Conservation (phyloP, 2,888 invertebrate genomes). For the Conistra vaccinii region DNA sequence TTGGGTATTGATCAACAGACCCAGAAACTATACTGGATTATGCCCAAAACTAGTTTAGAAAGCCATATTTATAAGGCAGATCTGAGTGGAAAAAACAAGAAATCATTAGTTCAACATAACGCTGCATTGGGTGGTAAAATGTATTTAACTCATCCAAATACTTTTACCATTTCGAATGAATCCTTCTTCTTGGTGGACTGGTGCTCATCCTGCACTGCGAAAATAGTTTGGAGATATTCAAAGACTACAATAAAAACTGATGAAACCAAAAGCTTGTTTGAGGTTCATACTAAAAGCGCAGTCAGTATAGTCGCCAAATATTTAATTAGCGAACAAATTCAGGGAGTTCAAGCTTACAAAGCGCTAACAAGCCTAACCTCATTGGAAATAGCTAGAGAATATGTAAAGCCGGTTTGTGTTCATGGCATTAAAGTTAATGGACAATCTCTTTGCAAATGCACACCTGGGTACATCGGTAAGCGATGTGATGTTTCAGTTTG, state of each 20-base stretch:
- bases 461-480: too few species aligned
- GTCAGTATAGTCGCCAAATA: background rate
- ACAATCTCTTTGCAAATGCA: background rate
- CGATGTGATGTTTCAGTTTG: too few species aligned
- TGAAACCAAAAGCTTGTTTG: rapidly evolving
- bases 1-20: background rate
- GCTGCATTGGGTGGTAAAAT: rapidly evolving
- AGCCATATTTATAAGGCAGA: background rate
- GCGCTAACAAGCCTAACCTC: background rate
- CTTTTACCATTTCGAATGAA: background rate
- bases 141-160: background rate
- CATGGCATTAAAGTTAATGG: slow-evolving; percentile 8
- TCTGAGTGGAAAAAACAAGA: background rate
- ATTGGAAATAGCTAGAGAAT: background rate
- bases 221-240: rapidly evolving
- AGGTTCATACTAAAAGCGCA: background rate
- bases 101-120: rapidly evolving
- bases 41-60: rapidly evolving
- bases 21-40: background rate
- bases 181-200: rapidly evolving
- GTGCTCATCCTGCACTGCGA: rapidly evolving
- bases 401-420: background rate
- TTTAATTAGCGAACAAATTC: slow-evolving; percentile 3
- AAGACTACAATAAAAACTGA: background rate
- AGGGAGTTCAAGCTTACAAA: background rate